Conservation (phyloP, 1,140 invertebrate genomes). For the Colletes latitarsis region DNA sequence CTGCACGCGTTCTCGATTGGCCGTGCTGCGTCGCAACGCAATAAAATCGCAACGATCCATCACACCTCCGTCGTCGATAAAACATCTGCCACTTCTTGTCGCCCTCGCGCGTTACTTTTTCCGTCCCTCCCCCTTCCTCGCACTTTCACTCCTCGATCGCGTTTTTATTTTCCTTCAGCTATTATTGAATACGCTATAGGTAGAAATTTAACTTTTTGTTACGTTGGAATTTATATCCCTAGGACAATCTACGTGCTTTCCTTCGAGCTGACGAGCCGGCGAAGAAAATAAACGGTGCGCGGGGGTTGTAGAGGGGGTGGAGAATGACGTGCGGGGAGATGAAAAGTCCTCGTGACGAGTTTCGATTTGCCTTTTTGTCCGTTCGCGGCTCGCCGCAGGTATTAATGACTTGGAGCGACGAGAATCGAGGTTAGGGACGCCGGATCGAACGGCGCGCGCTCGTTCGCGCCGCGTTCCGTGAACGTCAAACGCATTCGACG, state of each 20-base stretch:
- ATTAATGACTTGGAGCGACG: constrained; percentile 19
- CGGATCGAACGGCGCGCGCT: not conserved
- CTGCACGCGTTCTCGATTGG: constrained; percentile 66
- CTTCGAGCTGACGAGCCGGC: too few relatives aligned
- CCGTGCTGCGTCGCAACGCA: constrained; percentile 60
- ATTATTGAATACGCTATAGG: too few relatives aligned
- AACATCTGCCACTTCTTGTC: constrained; percentile 63
- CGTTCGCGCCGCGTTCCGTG: not conserved
- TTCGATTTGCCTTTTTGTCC: constrained; percentile 24
- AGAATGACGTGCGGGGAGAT: too few relatives aligned
- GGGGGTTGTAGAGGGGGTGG: too few relatives aligned
- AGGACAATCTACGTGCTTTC: too few relatives aligned
- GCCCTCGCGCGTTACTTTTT: constrained; percentile 19
- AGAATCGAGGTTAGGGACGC: not conserved
- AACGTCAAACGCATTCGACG: not conserved
- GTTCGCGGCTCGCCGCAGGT: constrained; percentile 38
- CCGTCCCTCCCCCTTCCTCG: not conserved
- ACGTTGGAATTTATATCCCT: too few relatives aligned
- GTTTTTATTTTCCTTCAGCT: not conserved
- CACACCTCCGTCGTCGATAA: constrained; percentile 68
- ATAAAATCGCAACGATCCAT: constrained; percentile 72
- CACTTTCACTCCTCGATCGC: constrained; percentile 42
- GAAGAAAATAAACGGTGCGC: too few relatives aligned
- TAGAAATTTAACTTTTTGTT: too few relatives aligned
- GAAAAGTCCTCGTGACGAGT: constrained; percentile 24